Percentiles rank a stretch among this genome's conserved stretches.
These are phyloP conservation scores for Halictus ligatus DNA, from an alignment of 2,888 invertebrate genomes.

Conservation along the genomic window DNA sequence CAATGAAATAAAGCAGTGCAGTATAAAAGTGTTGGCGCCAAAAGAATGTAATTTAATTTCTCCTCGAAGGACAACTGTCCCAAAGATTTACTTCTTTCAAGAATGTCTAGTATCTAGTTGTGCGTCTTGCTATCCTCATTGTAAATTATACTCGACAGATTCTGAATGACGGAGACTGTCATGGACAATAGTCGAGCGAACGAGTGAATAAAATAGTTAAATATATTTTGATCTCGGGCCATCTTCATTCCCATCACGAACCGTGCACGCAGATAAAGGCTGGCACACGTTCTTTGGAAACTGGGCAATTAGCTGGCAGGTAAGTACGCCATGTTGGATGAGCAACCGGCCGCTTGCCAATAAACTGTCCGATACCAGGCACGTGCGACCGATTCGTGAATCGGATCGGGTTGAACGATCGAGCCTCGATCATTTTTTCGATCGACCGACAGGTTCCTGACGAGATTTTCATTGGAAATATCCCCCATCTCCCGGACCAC, in stretches of 20 bases:
- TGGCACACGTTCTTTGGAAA: slow-evolving; percentile 40
- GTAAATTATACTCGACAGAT: not conserved
- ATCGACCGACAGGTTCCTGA: slow-evolving; percentile 3
- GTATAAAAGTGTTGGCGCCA: not conserved
- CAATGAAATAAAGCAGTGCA: not conserved
- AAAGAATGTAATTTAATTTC: not conserved
- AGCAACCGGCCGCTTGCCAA: slow-evolving; percentile 50
- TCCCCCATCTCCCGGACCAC: not conserved
- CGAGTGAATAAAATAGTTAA: slow-evolving; percentile 10
- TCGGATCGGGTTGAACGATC: not conserved
- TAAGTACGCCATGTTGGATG: slow-evolving; percentile 27
- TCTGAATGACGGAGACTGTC: not conserved
- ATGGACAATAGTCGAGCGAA: not conserved
- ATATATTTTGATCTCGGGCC: not conserved
- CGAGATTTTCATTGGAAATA: not conserved
- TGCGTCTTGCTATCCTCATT: not conserved
- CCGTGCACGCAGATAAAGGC: slow-evolving; percentile 11
- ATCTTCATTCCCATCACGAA: slow-evolving; percentile 39
- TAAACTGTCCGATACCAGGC: slow-evolving; percentile 41
- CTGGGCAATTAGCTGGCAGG: slow-evolving; percentile 41
- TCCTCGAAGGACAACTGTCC: not conserved
- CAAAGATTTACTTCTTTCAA: not conserved
- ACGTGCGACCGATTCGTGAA: slow-evolving; percentile 46
- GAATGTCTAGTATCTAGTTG: not conserved
- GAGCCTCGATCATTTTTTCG: not conserved